These are phyloP conservation scores for Poeciliopsis prolifica DNA, from an alignment of 2,113 vertebrate species.

Conservation along the genomic window DNA sequence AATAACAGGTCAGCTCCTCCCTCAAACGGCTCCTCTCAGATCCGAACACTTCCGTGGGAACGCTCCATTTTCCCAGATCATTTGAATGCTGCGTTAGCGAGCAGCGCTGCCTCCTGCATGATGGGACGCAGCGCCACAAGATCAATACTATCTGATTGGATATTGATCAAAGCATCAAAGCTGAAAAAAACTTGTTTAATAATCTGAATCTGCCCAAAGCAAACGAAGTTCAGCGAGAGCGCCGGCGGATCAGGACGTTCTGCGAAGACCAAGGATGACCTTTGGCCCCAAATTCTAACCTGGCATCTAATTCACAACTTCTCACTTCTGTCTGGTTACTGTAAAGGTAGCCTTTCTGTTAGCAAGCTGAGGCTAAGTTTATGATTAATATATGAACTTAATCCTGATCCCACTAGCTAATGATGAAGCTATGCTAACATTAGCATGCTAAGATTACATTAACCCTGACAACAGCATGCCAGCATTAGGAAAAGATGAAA, in stretches of 20 bases:
- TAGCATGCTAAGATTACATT: not conserved
- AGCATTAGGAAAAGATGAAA: not conserved
- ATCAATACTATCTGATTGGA: conserved; percentile 30
- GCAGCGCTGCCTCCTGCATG: conserved; percentile 40
- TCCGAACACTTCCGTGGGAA: not conserved
- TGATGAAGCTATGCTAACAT: no score
- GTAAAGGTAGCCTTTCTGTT: not conserved
- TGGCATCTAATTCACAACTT: not conserved
- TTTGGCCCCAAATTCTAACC: not conserved
- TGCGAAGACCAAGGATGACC: no score
- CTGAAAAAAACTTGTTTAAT: conserved; percentile 16
- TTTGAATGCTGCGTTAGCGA: conserved; percentile 44
- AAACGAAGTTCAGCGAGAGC: not conserved
- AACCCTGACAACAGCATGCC: no score
- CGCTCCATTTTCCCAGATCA: conserved; percentile 47
- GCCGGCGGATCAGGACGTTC: conserved; percentile 10
- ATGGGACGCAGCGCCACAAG: conserved; percentile 16
- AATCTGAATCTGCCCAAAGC: conserved; percentile 2
- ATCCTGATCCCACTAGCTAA: no score
- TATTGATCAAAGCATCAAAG: conserved; percentile 31
- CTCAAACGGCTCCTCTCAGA: not conserved
- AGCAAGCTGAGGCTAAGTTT: no score
- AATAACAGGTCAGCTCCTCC: conserved; percentile 14
- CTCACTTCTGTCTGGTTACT: not conserved
- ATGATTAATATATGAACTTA: no score